Percentiles rank a stretch among this genome's conserved stretches.
phyloP scores from a whole-genome alignment of 2,888 invertebrate genomes.

The Choristoneura rosaceana region DNA sequence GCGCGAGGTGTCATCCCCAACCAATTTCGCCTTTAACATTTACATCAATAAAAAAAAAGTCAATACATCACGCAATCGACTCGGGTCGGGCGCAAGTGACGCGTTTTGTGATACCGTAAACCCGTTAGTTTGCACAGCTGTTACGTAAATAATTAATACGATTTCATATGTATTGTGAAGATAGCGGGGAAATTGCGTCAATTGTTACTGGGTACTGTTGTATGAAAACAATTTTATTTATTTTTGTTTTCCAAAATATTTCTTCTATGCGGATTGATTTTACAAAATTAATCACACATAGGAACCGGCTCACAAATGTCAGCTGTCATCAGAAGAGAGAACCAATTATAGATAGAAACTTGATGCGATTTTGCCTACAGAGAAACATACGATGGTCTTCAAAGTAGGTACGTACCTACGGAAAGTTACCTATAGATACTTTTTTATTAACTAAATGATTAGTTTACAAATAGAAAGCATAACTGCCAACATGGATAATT shows the following conservation, averaged over 20 bases:
- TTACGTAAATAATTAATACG: background rate
- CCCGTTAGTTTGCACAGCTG: slow-evolving; percentile 1
- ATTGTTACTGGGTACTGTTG: background rate
- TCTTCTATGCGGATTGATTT: background rate
- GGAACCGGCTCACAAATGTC: too few relatives aligned
- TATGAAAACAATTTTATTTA: background rate
- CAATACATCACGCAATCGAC: background rate
- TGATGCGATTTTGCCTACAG: too few relatives aligned
- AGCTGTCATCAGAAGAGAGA: too few relatives aligned
- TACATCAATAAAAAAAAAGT: background rate
- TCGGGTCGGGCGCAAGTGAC: background rate
- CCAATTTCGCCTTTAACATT: background rate
- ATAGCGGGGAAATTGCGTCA: background rate
- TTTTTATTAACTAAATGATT: too few relatives aligned
- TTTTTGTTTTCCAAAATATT: background rate
- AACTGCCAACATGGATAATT: background rate
- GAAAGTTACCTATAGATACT: too few relatives aligned
- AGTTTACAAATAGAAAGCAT: too few relatives aligned
- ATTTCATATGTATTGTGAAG: background rate
- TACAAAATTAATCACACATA: too few relatives aligned
- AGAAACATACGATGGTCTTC: too few relatives aligned
- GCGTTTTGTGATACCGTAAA: background rate
- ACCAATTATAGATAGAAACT: too few relatives aligned
- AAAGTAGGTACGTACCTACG: too few relatives aligned
- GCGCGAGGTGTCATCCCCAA: background rate